These are phyloP conservation scores for Resseliella maxima DNA, from an alignment of 2,888 invertebrate genomes.

Conservation along the genomic window DNA sequence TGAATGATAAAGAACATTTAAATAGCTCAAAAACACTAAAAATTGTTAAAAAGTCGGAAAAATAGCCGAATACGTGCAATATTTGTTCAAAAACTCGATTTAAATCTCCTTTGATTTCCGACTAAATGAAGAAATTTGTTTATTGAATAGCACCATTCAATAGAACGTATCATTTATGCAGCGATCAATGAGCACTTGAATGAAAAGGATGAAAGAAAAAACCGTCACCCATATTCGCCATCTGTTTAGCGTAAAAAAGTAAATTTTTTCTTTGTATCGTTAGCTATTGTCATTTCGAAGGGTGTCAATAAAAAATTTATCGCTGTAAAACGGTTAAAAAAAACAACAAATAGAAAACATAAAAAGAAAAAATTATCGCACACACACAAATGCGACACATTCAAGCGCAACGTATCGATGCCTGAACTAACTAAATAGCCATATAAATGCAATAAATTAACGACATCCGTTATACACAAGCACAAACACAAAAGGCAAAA, in stretches of 20 bases:
- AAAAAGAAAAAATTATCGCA: constrained; percentile 40
- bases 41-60: too few species aligned
- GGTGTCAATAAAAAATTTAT: constrained; percentile 53
- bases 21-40: too few species aligned
- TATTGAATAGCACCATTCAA: too few species aligned
- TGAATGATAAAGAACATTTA: too few species aligned
- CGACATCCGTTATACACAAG: constrained; percentile 41
- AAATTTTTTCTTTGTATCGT: too few species aligned
- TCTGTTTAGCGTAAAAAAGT: not conserved
- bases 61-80: too few species aligned
- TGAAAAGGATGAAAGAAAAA: not conserved
- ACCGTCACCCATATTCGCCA: not conserved
- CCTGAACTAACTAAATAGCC: constrained; percentile 34
- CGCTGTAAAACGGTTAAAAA: constrained; percentile 35
- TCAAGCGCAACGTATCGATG: constrained; percentile 51
- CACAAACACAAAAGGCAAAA: not conserved
- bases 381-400: constrained; percentile 32
- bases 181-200: too few species aligned
- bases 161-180: too few species aligned
- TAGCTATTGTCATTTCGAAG: constrained; percentile 21
- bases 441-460: constrained; percentile 55
- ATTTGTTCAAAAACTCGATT: too few species aligned
- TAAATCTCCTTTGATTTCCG: too few species aligned
- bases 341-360: constrained; percentile 9
- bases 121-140: too few species aligned